A percentile compares a stretch with the other conserved stretches of the same genome.
phyloP scores from a whole-genome alignment of 2,797 vertebrate species.

The Orientallactaga sibirica region DNA sequence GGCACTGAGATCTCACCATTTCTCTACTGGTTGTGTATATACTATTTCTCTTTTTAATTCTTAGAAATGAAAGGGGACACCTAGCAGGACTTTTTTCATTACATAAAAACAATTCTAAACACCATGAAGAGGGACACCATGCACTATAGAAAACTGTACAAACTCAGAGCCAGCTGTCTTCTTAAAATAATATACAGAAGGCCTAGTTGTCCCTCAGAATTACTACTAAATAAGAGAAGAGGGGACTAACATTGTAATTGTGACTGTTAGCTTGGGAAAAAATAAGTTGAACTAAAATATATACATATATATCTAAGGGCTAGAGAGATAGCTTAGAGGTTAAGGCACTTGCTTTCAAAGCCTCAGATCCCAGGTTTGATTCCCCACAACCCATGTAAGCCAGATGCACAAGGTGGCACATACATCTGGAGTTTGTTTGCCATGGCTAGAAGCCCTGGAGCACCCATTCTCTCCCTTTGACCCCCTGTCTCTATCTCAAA shows the following conservation, averaged over 20 bases:
- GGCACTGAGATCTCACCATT: not conserved
- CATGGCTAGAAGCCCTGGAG: no score
- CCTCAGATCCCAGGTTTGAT: no score
- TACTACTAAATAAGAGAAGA: not conserved
- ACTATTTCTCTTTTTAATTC: not conserved
- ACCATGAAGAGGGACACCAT: not conserved
- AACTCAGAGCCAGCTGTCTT: not conserved
- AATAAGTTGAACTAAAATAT: not conserved
- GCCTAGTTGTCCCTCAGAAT: not conserved
- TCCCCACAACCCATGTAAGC: no score
- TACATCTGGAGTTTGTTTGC: no score
- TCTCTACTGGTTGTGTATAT: not conserved
- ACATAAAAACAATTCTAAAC: not conserved
- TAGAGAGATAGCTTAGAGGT: no score
- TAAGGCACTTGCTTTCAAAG: no score
- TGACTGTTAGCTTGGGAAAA: not conserved
- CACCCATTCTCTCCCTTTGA: no score
- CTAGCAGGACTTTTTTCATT: not conserved
- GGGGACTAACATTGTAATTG: not conserved
- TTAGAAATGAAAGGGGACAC: not conserved
- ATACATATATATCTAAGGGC: no score
- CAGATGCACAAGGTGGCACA: no score
- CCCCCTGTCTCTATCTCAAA: no score
- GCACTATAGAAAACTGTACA: not conserved
- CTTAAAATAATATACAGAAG: not conserved